Percentiles rank a stretch among this genome's conserved stretches.
Evolutionary conservation across 2,797 vertebrate genomes (phyloP).

Genomic region (Sebastes flavidus): DNA sequence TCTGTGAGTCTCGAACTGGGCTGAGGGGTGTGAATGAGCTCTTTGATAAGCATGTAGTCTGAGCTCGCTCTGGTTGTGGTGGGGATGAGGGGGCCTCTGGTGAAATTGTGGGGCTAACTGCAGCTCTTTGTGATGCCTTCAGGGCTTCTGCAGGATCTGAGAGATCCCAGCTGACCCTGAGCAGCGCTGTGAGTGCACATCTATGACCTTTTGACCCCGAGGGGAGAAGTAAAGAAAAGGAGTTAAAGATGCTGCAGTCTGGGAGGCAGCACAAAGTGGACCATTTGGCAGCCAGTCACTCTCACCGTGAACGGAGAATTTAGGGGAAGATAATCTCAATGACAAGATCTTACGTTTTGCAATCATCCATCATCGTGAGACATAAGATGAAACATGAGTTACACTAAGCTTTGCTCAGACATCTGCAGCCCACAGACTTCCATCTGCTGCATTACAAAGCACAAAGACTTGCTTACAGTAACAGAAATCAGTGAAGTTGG

Average conservation of each 20-base stretch:
- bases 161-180: conserved; percentile 36
- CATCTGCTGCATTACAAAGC: conserved; percentile 56
- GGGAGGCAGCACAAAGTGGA: conserved; percentile 3
- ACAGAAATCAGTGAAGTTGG: conserved; percentile 42
- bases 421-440: conserved; percentile 42
- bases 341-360: background rate
- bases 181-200: conserved; percentile 52
- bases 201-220: conserved; percentile 42
- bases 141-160: conserved; percentile 42
- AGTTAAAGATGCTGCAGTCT: conserved; percentile 21
- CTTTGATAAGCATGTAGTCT: conserved; percentile 64
- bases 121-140: conserved; percentile 54
- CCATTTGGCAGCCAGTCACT: conserved; percentile 27
- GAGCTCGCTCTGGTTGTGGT: background rate
- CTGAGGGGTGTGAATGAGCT: conserved; percentile 68
- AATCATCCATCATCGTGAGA: conserved; percentile 27
- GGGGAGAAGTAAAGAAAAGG: conserved; percentile 18
- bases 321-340: background rate
- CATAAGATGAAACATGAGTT: conserved; percentile 14
- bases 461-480: conserved; percentile 48
- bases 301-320: conserved; percentile 3
- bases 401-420: conserved; percentile 12
- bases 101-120: conserved; percentile 45
- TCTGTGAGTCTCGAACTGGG: conserved; percentile 16
- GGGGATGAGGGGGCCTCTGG: background rate